A percentile compares a stretch with the other conserved stretches of the same genome.
Evolutionary conservation across 1,140 invertebrate genomes (phyloP).

Genomic region (Tetramorium alpestre): DNA sequence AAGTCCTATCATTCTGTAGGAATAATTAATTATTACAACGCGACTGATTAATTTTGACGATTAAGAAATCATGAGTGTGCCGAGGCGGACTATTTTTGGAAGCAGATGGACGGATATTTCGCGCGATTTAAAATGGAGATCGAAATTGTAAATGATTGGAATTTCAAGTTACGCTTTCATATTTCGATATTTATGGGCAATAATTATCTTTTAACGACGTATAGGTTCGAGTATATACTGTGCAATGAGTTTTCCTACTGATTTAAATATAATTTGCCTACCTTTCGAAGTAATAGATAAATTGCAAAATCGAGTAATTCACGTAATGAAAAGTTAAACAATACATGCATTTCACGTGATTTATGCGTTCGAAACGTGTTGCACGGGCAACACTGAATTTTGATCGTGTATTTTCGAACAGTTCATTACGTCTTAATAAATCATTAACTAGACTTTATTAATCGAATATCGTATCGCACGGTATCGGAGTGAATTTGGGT

Average conservation of each 20-base stretch:
- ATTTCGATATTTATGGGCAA: not conserved
- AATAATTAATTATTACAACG: not conserved
- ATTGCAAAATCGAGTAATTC: not conserved
- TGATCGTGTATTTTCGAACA: conserved; percentile 5
- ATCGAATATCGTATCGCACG: not conserved
- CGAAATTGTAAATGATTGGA: not conserved
- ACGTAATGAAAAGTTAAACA: not conserved
- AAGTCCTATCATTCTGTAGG: not conserved
- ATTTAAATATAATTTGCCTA: not conserved
- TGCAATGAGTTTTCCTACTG: not conserved
- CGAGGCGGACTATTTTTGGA: not conserved
- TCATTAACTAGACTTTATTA: not conserved
- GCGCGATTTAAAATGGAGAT: not conserved
- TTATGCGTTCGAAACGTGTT: not conserved
- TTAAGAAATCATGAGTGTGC: not conserved
- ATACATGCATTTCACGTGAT: not conserved
- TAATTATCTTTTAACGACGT: not conserved
- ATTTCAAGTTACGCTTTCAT: not conserved
- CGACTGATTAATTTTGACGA: not conserved
- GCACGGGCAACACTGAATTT: not conserved
- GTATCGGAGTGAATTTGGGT: not conserved
- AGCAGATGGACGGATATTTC: not conserved
- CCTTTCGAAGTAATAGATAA: not conserved
- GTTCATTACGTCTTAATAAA: not conserved
- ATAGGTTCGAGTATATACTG: not conserved